A percentile compares a stretch with the other conserved stretches of the same genome.
Conservation (phyloP, 2,797 vertebrate genomes). For the Tragelaphus eurycerus region DNA sequence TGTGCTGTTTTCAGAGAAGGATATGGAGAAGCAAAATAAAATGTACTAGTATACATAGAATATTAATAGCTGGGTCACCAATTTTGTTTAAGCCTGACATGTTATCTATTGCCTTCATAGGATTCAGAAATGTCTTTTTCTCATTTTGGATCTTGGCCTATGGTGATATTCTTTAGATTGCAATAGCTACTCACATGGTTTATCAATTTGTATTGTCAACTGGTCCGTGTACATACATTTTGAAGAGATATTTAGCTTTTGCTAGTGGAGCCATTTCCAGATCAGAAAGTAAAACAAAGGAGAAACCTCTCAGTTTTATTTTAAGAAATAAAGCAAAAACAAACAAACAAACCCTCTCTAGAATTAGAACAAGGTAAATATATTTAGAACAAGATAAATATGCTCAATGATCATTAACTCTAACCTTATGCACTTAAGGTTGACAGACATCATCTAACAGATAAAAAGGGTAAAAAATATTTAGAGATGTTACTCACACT, state of each 20-base stretch:
- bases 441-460: conserved; percentile 8
- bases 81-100: conserved; percentile 31
- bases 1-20: not conserved
- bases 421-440: conserved; percentile 4
- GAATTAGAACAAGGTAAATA: conserved; percentile 35
- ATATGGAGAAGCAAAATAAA: not conserved
- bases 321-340: conserved; percentile 37
- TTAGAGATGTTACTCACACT: conserved; percentile 44
- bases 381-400: conserved; percentile 18
- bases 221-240: conserved; percentile 35
- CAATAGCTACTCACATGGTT: conserved; percentile 28
- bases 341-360: not conserved
- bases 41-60: not conserved
- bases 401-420: conserved; percentile 6
- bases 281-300: conserved; percentile 28
- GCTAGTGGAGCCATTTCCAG: conserved; percentile 28
- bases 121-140: conserved; percentile 57
- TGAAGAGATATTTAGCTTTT: conserved; percentile 49
- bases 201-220: conserved; percentile 55
- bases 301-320: not conserved
- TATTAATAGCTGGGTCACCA: not conserved
- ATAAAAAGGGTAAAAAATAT: not conserved
- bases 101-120: conserved; percentile 19
- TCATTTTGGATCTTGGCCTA: conserved; percentile 46
- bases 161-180: conserved; percentile 17